Conservation (phyloP, 2,113 vertebrate species). For the Mesitornis unicolor region DNA sequence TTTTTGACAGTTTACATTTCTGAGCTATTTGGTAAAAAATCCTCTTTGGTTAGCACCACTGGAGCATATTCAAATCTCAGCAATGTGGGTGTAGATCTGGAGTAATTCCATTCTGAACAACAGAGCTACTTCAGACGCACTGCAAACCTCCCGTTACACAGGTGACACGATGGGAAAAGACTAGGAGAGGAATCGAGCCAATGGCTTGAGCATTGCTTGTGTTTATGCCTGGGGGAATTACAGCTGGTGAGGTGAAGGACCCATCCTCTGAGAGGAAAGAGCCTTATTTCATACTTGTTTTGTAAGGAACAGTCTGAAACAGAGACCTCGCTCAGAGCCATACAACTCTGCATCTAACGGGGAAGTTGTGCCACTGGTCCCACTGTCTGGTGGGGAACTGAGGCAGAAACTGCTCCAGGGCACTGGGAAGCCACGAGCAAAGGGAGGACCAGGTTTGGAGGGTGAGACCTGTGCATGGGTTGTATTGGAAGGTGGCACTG, state of each 20-base stretch:
- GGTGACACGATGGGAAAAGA: not conserved
- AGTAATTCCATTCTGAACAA: slow-evolving; percentile 18
- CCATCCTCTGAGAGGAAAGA: not conserved
- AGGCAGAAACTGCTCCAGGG: not conserved
- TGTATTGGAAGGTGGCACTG: not conserved
- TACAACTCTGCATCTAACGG: accelerated
- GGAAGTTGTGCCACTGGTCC: not conserved
- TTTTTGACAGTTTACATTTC: slow-evolving; percentile 50
- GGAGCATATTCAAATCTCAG: slow-evolving; percentile 32
- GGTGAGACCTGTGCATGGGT: not conserved
- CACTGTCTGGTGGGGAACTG: not conserved
- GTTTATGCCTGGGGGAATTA: not conserved
- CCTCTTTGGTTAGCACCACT: slow-evolving; percentile 14
- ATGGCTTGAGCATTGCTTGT: not conserved
- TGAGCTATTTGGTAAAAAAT: slow-evolving; percentile 6
- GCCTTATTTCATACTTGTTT: not conserved
- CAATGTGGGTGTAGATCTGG: slow-evolving; percentile 27
- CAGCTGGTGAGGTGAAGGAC: not conserved
- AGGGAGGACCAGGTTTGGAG: not conserved
- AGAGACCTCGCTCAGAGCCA: not conserved
- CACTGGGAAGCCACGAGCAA: not conserved
- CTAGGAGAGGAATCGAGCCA: not conserved
- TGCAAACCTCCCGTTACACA: not conserved
- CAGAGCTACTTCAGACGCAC: not conserved
- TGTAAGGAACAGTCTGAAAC: not conserved